Base-by-base conservation (phyloP, 2,113 vertebrate genomes). In the Synodontis membranacea region DNA sequence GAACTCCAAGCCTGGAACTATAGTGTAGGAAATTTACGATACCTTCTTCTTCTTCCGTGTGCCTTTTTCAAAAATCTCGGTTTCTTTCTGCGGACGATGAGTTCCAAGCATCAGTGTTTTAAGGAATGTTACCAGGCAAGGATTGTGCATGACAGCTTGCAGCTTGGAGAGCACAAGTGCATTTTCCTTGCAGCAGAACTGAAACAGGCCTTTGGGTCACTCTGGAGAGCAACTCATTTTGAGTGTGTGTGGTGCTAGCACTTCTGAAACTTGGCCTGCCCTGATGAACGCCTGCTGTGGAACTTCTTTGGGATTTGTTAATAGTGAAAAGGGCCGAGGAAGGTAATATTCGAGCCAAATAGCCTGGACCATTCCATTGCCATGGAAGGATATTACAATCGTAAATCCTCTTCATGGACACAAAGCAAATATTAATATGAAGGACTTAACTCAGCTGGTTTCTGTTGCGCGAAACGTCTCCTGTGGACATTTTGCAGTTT, bases 1-100 rank as follows among this genome's bases (percentile, higher is more conserved):
- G 91, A 96, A 97, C 89, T 97, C 97, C 9, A 97, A 98, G 91
- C 97, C 98, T 0, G 98, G 98, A 92, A 99, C 98, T 0, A 97
- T 99, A 44, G 98, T 99, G 86, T 99, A 97, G 95, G 15, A 58
- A 84, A 23, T 6, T 6, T 52, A 44, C 2, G 79, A 76, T 87
- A 89, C 78, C 89, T 83, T 87, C 93, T 87, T 56, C 91, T 52
- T 87, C 58, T 58, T 92, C n/a, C n/a, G n/a, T 76, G 96, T 97
- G 97, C 97, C 97, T 98, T 88, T 96, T 52, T 72, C n/a, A 44
- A 17, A 44, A 17, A 52, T 19, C 78, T 37, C 56, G 14, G 31
- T 39, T 74, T 28, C 4, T 75, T 48, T 88, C 92, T 88, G 66
- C 66, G 82, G 83, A 62, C 80, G 81, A 93, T 89, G 5, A 15